Conservation (phyloP, 2,888 invertebrate genomes). For the Xanthorhoe spadicearia region DNA sequence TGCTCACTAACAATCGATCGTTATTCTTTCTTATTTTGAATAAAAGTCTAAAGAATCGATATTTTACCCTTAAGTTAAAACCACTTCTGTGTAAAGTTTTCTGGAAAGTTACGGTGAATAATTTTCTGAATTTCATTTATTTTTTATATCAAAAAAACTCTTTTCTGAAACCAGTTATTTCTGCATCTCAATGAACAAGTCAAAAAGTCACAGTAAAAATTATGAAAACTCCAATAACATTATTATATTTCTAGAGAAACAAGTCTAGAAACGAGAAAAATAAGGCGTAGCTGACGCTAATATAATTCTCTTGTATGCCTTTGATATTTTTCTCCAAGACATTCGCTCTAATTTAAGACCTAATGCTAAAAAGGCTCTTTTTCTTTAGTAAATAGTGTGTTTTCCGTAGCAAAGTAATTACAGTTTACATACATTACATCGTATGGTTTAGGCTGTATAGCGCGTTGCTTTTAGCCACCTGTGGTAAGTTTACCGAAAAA, state of each 20-base stretch:
- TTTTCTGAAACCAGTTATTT: too few relatives aligned
- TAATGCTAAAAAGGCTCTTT: conserved; percentile 13
- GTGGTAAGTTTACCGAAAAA: conserved; percentile 19
- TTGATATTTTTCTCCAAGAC: background rate
- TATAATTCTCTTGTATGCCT: background rate
- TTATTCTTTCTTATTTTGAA: too few relatives aligned
- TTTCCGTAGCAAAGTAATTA: conserved; percentile 48
- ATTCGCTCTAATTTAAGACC: conserved; percentile 1
- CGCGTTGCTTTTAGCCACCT: conserved; percentile 29
- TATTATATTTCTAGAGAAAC: background rate
- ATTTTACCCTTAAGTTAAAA: too few relatives aligned
- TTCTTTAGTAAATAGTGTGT: background rate
- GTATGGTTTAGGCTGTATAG: conserved; percentile 27
- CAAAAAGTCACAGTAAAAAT: too few relatives aligned
- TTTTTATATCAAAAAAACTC: too few relatives aligned
- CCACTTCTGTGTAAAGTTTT: too few relatives aligned
- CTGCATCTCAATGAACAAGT: too few relatives aligned
- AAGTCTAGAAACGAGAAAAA: background rate
- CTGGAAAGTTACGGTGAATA: too few relatives aligned
- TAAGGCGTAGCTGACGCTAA: background rate
- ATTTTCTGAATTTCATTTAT: too few relatives aligned
- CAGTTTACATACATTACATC: conserved; percentile 45
- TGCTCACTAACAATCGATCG: too few relatives aligned
- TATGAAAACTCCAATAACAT: too few relatives aligned
- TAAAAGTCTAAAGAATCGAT: too few relatives aligned